Percentiles rank a stretch among this genome's conserved stretches.
These are phyloP conservation scores for Zootoca vivipara DNA, from an alignment of 2,113 vertebrate genomes.

Conservation along the genomic window DNA sequence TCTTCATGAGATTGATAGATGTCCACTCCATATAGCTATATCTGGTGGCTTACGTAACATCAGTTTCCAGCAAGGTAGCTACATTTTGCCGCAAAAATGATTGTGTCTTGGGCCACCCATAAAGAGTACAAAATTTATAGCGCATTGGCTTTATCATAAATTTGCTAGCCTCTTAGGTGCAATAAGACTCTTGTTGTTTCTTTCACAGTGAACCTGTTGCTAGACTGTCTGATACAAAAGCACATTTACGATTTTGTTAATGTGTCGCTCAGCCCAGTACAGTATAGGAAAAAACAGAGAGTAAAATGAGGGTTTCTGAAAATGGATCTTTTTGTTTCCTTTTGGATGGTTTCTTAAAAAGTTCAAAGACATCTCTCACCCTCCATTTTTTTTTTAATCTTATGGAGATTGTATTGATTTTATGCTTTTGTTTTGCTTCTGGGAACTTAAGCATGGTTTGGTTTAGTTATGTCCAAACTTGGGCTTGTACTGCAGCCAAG, in stretches of 20 bases:
- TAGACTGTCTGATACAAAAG: background rate
- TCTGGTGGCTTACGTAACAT: background rate
- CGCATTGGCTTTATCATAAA: too few species aligned
- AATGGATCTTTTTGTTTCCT: background rate
- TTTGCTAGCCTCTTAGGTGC: too few species aligned
- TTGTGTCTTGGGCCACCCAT: too few species aligned
- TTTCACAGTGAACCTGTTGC: background rate
- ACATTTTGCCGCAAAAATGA: background rate
- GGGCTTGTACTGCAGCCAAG: too few species aligned
- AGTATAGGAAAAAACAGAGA: background rate
- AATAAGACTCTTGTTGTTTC: too few species aligned
- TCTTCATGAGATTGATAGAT: too few species aligned
- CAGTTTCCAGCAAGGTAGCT: background rate
- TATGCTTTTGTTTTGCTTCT: background rate
- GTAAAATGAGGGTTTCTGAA: background rate
- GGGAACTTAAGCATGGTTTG: background rate
- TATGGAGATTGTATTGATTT: background rate
- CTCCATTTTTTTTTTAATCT: background rate
- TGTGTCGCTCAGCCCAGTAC: too few species aligned
- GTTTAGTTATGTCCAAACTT: too few species aligned
- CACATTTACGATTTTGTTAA: background rate
- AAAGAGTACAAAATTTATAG: too few species aligned
- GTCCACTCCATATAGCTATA: background rate
- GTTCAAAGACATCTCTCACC: background rate
- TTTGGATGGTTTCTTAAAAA: background rate